These are phyloP conservation scores for Zelostemma sp. DNA, from an alignment of 1,140 invertebrate genomes.

Conservation along the genomic window DNA sequence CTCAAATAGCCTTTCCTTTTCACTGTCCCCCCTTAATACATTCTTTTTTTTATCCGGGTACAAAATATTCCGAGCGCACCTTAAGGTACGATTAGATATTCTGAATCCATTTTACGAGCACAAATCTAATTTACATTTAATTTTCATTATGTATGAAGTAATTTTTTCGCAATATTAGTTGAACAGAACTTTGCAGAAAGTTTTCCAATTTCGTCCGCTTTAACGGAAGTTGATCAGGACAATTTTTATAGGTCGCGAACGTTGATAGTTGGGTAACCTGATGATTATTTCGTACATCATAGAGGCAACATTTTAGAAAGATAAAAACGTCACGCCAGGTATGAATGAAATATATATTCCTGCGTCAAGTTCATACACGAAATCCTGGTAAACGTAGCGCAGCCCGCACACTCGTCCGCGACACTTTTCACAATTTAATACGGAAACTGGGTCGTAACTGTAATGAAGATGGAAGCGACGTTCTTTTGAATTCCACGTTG, in stretches of 20 bases:
- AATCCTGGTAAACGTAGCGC: neutral
- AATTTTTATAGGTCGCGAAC: too few species aligned
- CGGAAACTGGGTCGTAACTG: conserved; percentile 10
- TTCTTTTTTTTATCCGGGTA: neutral
- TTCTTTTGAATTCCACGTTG: conserved; percentile 9
- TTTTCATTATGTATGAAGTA: too few species aligned
- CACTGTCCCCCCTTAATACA: neutral
- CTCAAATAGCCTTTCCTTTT: neutral
- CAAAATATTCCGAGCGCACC: neutral
- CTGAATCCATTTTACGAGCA: neutral
- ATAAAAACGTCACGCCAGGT: too few species aligned
- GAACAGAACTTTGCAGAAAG: too few species aligned
- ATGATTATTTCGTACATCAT: too few species aligned
- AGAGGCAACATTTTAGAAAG: too few species aligned
- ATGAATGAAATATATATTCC: neutral
- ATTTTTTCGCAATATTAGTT: too few species aligned
- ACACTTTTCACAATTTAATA: conserved; percentile 11
- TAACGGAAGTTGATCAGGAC: too few species aligned
- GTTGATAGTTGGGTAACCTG: too few species aligned
- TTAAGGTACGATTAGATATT: neutral
- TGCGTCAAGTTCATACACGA: neutral
- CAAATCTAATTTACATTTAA: too few species aligned
- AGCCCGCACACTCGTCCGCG: conserved; percentile 1
- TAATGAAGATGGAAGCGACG: conserved; percentile 13
- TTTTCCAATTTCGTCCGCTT: too few species aligned